Percentiles rank a stretch among this genome's conserved stretches.
Evolutionary conservation across 2,797 vertebrate species (phyloP).

Genomic region (Rhadinocentrus ornatus): DNA sequence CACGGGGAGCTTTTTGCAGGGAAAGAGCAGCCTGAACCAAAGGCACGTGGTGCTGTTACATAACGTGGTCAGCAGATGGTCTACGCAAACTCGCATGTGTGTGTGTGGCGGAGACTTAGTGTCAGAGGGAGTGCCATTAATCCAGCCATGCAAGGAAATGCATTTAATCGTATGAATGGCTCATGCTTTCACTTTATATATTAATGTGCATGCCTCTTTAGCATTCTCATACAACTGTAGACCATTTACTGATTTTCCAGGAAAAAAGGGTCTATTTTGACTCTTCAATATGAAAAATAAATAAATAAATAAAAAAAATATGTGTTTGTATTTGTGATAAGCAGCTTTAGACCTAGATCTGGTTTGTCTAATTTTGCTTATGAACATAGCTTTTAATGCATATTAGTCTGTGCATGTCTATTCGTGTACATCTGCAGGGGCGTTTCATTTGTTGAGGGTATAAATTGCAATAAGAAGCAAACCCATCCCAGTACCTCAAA

Average conservation of each 20-base stretch:
- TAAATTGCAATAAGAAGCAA: background rate
- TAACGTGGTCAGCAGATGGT: conserved; percentile 82
- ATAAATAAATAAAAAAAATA: too few species aligned
- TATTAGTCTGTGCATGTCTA: background rate
- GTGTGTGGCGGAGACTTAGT: conserved; percentile 38
- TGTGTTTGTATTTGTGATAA: conserved; percentile 8
- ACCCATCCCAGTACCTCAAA: background rate
- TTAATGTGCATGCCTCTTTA: conserved; percentile 12
- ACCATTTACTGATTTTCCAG: background rate
- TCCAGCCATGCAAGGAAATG: conserved; percentile 62
- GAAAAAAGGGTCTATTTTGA: conserved; percentile 8
- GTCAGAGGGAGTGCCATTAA: conserved; percentile 52
- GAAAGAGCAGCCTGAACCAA: conserved; percentile 72
- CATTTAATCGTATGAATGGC: conserved; percentile 36
- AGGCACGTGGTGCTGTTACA: conserved; percentile 76
- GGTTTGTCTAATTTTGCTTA: background rate
- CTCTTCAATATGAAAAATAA: background rate
- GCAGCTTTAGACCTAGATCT: background rate
- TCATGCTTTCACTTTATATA: conserved; percentile 40
- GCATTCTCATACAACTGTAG: conserved; percentile 10
- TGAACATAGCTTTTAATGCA: background rate
- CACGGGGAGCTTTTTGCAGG: conserved; percentile 56
- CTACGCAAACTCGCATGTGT: conserved; percentile 68
- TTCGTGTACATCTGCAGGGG: conserved; percentile 4
- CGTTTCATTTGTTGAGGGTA: background rate